Conservation (phyloP, 2,113 vertebrate species). For the Beaufortia kweichowensis region DNA sequence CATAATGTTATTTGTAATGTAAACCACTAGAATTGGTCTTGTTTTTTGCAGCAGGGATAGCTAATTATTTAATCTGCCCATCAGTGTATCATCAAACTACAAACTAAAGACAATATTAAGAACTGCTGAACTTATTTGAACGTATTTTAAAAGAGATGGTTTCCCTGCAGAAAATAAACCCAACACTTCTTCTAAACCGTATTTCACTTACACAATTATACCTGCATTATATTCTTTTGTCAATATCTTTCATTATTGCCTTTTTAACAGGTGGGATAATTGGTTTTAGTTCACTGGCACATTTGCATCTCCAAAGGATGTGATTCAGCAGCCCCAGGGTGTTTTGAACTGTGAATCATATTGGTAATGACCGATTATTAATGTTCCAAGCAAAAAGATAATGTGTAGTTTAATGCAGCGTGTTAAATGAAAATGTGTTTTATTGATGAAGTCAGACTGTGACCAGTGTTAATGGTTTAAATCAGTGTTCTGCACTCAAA, state of each 20-base stretch:
- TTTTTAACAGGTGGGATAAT: background rate
- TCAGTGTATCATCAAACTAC: too few species aligned
- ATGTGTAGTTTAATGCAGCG: slow-evolving; percentile 41
- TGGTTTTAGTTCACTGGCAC: background rate
- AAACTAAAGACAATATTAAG: too few species aligned
- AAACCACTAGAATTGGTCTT: too few species aligned
- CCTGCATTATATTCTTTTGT: background rate
- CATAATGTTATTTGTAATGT: too few species aligned
- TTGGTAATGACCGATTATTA: slow-evolving; percentile 30
- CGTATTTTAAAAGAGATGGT: too few species aligned
- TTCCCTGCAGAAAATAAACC: too few species aligned
- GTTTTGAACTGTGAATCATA: slow-evolving; percentile 19
- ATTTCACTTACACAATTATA: too few species aligned
- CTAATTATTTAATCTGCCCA: too few species aligned
- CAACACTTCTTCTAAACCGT: too few species aligned
- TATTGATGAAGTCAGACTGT: slow-evolving; percentile 32
- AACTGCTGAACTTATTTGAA: too few species aligned
- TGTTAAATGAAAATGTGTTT: slow-evolving; percentile 23
- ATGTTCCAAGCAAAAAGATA: slow-evolving; percentile 37
- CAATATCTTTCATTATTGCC: background rate
- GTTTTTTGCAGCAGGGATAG: too few species aligned
- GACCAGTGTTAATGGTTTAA: background rate
- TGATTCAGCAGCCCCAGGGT: slow-evolving; percentile 4
- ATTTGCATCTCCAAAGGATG: slow-evolving; percentile 18
- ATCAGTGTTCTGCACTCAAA: background rate